A percentile compares a stretch with the other conserved stretches of the same genome.
phyloP scores from a whole-genome alignment of 2,888 invertebrate species.

The Nudaria mundana region DNA sequence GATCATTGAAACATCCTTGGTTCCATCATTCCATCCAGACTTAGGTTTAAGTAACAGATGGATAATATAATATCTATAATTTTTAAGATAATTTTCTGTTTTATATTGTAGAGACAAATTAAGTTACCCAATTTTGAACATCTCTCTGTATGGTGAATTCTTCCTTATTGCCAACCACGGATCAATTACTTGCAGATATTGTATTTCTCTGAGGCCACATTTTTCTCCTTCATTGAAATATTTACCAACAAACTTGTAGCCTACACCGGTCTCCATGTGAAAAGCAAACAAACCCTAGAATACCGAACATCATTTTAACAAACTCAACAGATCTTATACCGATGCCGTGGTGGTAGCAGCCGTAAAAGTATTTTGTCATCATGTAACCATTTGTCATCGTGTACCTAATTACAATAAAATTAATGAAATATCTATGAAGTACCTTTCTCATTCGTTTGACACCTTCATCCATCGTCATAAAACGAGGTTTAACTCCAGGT shows the following conservation, averaged over 20 bases:
- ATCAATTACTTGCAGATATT: constrained; percentile 82
- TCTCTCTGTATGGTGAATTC: constrained; percentile 82
- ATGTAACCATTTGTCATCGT: too few relatives aligned
- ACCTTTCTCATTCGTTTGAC: constrained; percentile 79
- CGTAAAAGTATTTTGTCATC: neutral
- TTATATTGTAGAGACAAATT: too few relatives aligned
- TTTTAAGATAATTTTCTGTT: too few relatives aligned
- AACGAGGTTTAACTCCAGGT: constrained; percentile 78
- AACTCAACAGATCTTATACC: neutral
- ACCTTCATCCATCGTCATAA: constrained; percentile 83
- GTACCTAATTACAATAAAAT: too few relatives aligned
- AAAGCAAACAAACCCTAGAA: constrained; percentile 83
- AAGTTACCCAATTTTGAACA: constrained; percentile 82
- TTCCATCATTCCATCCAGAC: too few relatives aligned
- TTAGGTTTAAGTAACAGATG: too few relatives aligned
- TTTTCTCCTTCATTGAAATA: constrained; percentile 86
- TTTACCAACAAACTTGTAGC: constrained; percentile 84
- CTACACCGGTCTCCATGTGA: constrained; percentile 84
- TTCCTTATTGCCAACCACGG: constrained; percentile 84
- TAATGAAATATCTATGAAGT: too few relatives aligned
- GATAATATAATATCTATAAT: too few relatives aligned
- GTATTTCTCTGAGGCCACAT: constrained; percentile 85
- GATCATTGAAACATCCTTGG: too few relatives aligned
- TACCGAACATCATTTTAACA: neutral
- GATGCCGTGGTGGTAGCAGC: neutral